Conservation (phyloP, 2,113 vertebrate species). For the Psammodynastes pulverulentus region DNA sequence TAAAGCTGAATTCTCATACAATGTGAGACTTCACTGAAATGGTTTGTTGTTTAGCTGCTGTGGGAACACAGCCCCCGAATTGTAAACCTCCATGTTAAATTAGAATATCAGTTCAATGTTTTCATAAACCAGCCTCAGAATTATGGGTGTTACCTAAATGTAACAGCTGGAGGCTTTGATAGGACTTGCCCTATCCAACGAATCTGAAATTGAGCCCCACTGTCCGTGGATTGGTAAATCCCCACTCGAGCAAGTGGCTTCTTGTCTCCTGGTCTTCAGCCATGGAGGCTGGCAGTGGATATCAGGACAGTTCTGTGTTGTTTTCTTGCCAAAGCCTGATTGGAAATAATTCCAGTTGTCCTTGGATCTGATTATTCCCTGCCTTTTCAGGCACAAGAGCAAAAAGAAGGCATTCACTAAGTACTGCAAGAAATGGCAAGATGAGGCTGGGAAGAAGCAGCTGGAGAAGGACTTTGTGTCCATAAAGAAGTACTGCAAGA, state of each 20-base stretch:
- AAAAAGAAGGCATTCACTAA: slow-evolving; percentile 82
- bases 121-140: neutral
- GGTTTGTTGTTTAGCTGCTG: neutral
- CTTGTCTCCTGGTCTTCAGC: neutral
- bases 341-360: neutral
- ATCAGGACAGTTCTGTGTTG: too few relatives aligned
- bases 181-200: neutral
- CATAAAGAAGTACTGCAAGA: slow-evolving; percentile 81
- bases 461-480: slow-evolving; percentile 76
- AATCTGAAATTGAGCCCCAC: neutral
- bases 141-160: neutral
- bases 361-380: neutral
- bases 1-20: neutral
- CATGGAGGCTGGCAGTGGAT: neutral
- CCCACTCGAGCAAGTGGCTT: neutral
- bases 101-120: neutral
- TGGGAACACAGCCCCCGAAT: neutral
- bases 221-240: neutral
- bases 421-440: slow-evolving; percentile 78
- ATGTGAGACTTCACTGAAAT: neutral
- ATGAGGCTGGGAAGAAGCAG: slow-evolving; percentile 68
- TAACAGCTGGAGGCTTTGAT: neutral
- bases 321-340: neutral
- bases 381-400: slow-evolving; percentile 71
- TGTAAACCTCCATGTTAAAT: neutral